phyloP scores from a whole-genome alignment of 2,888 invertebrate species.

The Orthonevra nobilis region DNA sequence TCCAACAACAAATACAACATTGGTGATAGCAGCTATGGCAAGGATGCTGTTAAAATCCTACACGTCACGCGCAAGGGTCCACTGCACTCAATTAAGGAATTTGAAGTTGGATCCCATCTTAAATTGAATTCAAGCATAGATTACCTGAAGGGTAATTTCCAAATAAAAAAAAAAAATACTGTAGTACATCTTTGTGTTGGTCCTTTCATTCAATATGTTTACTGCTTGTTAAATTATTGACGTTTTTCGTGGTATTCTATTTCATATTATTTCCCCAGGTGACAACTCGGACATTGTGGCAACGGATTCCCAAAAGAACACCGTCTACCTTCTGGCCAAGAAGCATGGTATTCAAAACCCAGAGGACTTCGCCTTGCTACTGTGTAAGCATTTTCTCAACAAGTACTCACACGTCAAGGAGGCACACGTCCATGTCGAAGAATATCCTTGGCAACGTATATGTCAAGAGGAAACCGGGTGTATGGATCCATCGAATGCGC shows the following conservation, averaged over 20 bases:
- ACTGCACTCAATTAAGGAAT: constrained; percentile 86
- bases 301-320: constrained; percentile 91
- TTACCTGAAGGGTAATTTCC: constrained; percentile 83
- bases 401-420: constrained; percentile 88
- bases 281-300: constrained; percentile 90
- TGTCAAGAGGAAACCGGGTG: constrained; percentile 80
- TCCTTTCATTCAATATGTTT: background rate
- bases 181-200: background rate
- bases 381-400: constrained; percentile 87
- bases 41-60: constrained; percentile 87
- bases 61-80: constrained; percentile 86
- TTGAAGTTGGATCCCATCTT: constrained; percentile 87
- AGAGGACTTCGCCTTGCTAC: constrained; percentile 88
- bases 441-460: constrained; percentile 89
- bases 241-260: constrained; percentile 1
- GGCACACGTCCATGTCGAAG: constrained; percentile 85
- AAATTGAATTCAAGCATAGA: constrained; percentile 86
- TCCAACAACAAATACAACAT: constrained; percentile 72
- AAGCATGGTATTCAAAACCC: constrained; percentile 88
- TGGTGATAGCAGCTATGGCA: constrained; percentile 82
- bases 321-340: constrained; percentile 89
- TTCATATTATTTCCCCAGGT: constrained; percentile 75
- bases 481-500: constrained; percentile 72
- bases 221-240: constrained; percentile 15
- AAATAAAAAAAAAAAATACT: background rate